These are phyloP conservation scores for Lonchura striata DNA, from an alignment of 2,113 vertebrate genomes.

Conservation along the genomic window DNA sequence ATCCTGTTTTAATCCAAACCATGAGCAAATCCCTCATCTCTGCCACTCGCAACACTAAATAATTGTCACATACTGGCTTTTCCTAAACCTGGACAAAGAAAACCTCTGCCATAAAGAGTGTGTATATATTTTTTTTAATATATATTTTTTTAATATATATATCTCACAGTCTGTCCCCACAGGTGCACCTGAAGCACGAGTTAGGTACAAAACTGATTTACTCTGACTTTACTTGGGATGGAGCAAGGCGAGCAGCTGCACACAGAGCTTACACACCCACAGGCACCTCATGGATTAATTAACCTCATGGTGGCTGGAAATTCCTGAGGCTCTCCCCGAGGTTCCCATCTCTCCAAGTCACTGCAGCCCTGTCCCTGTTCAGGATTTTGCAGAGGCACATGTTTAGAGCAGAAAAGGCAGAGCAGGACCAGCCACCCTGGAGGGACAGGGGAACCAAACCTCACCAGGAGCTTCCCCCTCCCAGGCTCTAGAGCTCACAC, in stretches of 20 bases:
- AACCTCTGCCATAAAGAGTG: fast-evolving
- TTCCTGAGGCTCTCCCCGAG: not conserved
- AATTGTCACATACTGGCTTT: not conserved
- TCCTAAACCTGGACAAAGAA: not conserved
- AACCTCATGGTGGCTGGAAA: not conserved
- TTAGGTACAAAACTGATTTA: not conserved
- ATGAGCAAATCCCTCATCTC: not conserved
- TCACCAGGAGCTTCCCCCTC: not conserved
- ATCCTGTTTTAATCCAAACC: not conserved
- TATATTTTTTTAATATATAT: no score
- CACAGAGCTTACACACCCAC: not conserved
- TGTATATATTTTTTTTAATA: not conserved
- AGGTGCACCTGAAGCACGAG: not conserved
- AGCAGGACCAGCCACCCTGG: not conserved
- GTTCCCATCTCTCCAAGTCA: not conserved
- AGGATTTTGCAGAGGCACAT: not conserved
- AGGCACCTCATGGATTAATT: not conserved
- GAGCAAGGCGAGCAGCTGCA: not conserved
- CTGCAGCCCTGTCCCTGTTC: not conserved
- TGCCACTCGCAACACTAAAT: fast-evolving
- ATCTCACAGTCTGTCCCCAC: not conserved
- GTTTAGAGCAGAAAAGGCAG: not conserved
- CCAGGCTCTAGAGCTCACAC: not conserved
- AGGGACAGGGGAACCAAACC: not conserved
- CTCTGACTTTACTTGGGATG: not conserved